These are phyloP conservation scores for Limulus polyphemus DNA, from an alignment of 2,888 invertebrate genomes.

Conservation along the genomic window DNA sequence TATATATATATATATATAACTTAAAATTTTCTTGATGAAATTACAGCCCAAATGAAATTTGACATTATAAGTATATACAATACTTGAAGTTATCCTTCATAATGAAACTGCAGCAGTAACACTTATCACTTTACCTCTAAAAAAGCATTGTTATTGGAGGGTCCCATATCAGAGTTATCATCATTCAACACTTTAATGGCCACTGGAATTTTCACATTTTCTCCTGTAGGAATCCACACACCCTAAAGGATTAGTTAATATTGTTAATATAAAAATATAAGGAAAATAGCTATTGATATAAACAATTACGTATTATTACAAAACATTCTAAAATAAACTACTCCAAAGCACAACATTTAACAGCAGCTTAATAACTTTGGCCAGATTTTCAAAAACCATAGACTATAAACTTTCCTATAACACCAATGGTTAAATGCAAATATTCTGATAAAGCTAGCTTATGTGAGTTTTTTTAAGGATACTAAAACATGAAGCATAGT, in stretches of 20 bases:
- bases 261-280: constrained; percentile 8
- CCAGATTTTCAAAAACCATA: no score
- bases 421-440: background rate
- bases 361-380: no score
- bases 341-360: no score
- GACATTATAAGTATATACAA: no score
- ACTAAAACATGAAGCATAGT: no score
- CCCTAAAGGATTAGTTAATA: constrained; percentile 41
- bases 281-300: constrained; percentile 2
- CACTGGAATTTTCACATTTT: constrained; percentile 85
- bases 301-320: background rate
- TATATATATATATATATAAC: no score
- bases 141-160: constrained; percentile 78
- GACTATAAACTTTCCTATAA: background rate
- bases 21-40: no score
- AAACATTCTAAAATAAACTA: background rate
- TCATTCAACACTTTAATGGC: constrained; percentile 91
- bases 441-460: background rate
- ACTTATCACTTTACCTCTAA: constrained; percentile 45
- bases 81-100: no score
- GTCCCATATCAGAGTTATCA: constrained; percentile 41
- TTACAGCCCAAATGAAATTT: no score
- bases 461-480: background rate
- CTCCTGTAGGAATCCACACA: constrained; percentile 86
- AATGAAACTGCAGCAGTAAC: no score